Conservation (phyloP, 2,113 vertebrate genomes). For the Lepidothrix coronata region DNA sequence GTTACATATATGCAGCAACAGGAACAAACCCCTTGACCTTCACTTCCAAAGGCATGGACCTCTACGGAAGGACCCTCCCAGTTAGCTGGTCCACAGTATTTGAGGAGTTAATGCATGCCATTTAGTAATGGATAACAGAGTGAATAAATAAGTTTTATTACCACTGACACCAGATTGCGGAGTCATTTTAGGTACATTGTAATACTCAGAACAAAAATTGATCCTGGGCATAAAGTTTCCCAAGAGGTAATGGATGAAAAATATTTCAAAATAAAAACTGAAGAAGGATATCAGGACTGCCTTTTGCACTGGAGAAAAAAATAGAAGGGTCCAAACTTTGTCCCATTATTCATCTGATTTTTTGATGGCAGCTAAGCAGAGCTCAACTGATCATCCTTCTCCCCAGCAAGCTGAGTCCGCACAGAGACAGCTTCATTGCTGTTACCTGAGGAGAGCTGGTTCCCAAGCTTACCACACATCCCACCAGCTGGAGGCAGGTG, state of each 20-base stretch:
- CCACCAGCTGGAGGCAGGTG: background rate
- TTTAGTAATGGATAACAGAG: background rate
- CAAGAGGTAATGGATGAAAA: background rate
- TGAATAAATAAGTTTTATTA: background rate
- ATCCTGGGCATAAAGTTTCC: background rate
- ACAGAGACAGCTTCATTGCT: background rate
- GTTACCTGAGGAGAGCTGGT: background rate
- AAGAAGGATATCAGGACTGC: background rate
- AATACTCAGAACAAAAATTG: background rate
- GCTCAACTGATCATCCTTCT: background rate
- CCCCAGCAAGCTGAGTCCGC: rapidly evolving
- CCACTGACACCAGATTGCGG: background rate
- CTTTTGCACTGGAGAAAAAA: background rate
- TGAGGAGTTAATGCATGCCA: background rate
- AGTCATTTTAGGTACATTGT: background rate
- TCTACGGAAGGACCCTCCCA: background rate
- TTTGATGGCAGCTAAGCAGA: background rate
- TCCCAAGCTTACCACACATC: background rate
- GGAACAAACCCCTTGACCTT: background rate
- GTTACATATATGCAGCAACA: background rate
- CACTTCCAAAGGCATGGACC: background rate
- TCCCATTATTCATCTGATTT: background rate
- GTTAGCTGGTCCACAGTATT: background rate
- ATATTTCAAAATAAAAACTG: background rate
- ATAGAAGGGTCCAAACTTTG: background rate